Evolutionary conservation across 1,140 invertebrate genomes (phyloP), one percentile per base, ranked within the genome.

Genomic region (Tetragonula clypearis): DNA sequence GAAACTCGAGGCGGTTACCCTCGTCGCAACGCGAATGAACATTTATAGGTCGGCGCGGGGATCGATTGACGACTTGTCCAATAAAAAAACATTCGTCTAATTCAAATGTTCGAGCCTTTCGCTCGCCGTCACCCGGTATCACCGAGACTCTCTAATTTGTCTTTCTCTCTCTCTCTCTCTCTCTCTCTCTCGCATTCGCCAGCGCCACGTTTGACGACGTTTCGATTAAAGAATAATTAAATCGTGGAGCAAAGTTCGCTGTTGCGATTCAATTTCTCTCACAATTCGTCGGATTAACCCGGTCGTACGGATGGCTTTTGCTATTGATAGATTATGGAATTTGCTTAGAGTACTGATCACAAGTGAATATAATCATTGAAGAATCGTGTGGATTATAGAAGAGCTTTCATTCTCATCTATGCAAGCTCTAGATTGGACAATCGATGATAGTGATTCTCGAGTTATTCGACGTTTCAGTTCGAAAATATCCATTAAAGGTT

Each of bases 21-120:
- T 85, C 77, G 81, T 79, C 41, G 58, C 77, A 55, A 75, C 73
- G 81, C 84, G 88, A 91, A 88, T 85, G 83, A 87, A 92, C 91
- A 90, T 92, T 92, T 93, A 92, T 93, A 92, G 91, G 89, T 91
- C 90, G 91, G 55, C 84, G 86, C 87, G 84, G 78, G 77, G 72
- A 87, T 90, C 90, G 87, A 92, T 92, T 90, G 86, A 88, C 89
- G 86, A 80, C 85, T 88, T 77, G 79, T 81, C 60, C 49, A 49
- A 81, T 85, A 75, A 81, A 81, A 75, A 80, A 56, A 65, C 58
- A 74, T 58, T 62, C 35, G 58, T 41, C 21, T 71, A 75, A 73
- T 74, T 80, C 79, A 5, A 74, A 71, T 30, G 30, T 58, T 49
- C 41, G 41, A 0, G 15, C n/a, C 41, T 71, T 53, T 21, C 8